Percentiles rank a stretch among this genome's conserved stretches.
These are phyloP conservation scores for Oopsacas minuta DNA, from an alignment of 37 sponge, comb jelly and placozoan species.

Conservation along the genomic window DNA sequence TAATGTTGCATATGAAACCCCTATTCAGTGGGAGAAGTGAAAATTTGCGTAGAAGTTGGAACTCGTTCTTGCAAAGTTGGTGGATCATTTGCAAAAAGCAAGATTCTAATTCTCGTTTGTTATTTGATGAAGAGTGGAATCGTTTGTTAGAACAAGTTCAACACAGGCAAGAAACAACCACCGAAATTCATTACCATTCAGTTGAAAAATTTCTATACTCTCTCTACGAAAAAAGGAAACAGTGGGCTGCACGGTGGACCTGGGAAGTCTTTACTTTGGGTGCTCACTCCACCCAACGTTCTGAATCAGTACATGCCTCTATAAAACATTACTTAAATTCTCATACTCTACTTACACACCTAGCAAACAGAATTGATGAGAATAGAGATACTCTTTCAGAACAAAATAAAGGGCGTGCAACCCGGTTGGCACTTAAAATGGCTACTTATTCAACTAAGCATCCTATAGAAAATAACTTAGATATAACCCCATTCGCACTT, in stretches of 20 bases:
- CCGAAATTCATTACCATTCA: background rate
- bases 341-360: background rate
- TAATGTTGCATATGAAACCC: background rate
- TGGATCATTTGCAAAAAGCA: constrained; percentile 2
- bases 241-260: constrained; percentile 13
- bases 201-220: background rate
- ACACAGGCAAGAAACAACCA: background rate
- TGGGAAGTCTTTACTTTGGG: background rate
- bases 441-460: background rate
- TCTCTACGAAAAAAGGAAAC: background rate
- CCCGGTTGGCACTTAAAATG: background rate
- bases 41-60: constrained; percentile 9
- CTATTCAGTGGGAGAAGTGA: background rate
- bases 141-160: background rate
- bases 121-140: constrained; percentile 11
- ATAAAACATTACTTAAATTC: background rate
- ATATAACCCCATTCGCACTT: background rate
- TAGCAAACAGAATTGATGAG: constrained; percentile 2
- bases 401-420: constrained; percentile 12
- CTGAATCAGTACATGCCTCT: background rate
- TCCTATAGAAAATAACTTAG: background rate
- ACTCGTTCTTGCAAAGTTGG: background rate
- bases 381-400: background rate
- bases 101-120: background rate
- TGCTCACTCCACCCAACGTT: background rate